Evolutionary conservation across 2,113 vertebrate genomes (phyloP).

Genomic region (Anarrhichthys ocellatus): DNA sequence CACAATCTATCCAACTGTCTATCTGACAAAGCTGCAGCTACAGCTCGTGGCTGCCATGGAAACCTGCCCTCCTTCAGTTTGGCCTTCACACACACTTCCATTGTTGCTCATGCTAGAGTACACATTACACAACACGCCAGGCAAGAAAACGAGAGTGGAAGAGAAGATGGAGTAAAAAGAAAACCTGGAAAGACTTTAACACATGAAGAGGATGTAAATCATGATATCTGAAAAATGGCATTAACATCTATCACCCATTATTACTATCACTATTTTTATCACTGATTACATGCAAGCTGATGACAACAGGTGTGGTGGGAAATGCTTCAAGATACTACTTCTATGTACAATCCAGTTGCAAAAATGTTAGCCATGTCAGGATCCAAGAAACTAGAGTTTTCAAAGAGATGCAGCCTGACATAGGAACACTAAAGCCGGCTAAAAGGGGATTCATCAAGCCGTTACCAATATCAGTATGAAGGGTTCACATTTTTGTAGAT

Average conservation of each 20-base stretch:
- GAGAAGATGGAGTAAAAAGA: constrained; percentile 1
- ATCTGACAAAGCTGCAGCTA: constrained; percentile 11
- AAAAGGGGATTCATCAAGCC: too few relatives aligned
- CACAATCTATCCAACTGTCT: constrained; percentile 5
- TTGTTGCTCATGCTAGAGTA: constrained; percentile 32
- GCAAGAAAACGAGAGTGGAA: constrained; percentile 3
- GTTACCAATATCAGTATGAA: too few relatives aligned
- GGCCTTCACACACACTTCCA: not conserved
- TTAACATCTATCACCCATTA: not conserved
- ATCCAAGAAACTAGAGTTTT: too few relatives aligned
- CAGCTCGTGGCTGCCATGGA: constrained; percentile 56
- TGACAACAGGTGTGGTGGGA: too few relatives aligned
- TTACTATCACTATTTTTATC: not conserved
- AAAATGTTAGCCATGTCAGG: too few relatives aligned
- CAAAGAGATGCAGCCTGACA: too few relatives aligned
- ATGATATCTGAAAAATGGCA: not conserved
- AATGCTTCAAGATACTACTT: not conserved
- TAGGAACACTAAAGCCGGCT: too few relatives aligned
- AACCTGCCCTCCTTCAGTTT: constrained; percentile 34
- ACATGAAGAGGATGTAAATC: not conserved
- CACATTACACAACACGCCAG: constrained; percentile 51
- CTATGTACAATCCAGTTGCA: too few relatives aligned
- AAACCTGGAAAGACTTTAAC: not conserved
- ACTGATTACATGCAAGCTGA: not conserved
- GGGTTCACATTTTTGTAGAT: too few relatives aligned